These are phyloP conservation scores for Alethe castanea DNA, from an alignment of 2,113 vertebrate species.

Conservation along the genomic window DNA sequence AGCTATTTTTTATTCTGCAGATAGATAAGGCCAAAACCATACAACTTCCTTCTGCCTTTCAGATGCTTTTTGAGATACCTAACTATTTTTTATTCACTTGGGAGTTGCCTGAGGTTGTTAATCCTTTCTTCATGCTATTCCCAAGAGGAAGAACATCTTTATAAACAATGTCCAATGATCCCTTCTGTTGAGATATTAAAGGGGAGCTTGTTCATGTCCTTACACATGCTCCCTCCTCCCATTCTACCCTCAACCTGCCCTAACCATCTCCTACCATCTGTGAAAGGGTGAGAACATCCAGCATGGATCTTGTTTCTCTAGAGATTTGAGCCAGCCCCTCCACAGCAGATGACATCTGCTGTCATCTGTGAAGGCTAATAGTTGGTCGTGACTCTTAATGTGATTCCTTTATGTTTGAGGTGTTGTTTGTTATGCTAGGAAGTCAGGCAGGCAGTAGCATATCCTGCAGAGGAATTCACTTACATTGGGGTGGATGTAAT, in stretches of 20 bases:
- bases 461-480: neutral
- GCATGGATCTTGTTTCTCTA: neutral
- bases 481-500: neutral
- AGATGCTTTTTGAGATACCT: neutral
- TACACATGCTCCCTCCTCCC: neutral
- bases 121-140: neutral
- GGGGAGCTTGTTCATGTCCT: neutral
- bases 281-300: neutral
- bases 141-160: neutral
- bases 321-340: neutral
- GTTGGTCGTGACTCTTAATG: neutral
- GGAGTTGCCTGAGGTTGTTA: neutral
- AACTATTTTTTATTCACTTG: neutral
- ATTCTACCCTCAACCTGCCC: neutral
- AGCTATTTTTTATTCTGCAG: neutral
- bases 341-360: accelerated
- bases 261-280: neutral
- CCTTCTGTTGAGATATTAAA: neutral
- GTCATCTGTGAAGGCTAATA: neutral
- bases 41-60: neutral
- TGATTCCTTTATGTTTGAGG: neutral
- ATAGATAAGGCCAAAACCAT: neutral
- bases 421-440: neutral
- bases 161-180: neutral
- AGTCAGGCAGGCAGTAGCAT: neutral